Base-by-base conservation (phyloP, 2,113 vertebrate species). In the Notothenia coriiceps region DNA sequence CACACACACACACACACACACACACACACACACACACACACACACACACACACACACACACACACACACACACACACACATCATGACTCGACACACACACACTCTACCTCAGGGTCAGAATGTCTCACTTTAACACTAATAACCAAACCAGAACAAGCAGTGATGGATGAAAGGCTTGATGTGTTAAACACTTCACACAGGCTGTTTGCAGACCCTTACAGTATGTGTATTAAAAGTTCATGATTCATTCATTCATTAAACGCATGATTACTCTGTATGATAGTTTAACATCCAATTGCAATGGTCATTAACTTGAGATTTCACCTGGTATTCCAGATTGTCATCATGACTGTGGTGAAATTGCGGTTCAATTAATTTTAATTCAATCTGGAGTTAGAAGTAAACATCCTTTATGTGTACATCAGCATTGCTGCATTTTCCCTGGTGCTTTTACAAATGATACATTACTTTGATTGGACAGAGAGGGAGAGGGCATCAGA, bases 401-500 rank as follows among this genome's bases (percentile, higher is more conserved):
- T 5, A 20, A 68, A 29, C 2, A 10, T 52, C 0, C 4, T 20
- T n/a, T 43, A 40, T 59, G 14, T 3, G 2, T 5, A 10, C 35
- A 2, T 61, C 70, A 57, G 59, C 56, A 15, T 35, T 6, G 43
- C 62, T 55, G 20, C 10, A 40, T 20, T 13, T 10, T 22, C 35
- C n/a, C 14, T 25, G 67, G 22, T 7, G 0, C 11, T 8, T 47
- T 74, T 33, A 50, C 51, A 60, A 59, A 74, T 46, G 50, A 85
- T 47, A 50, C 87, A 83, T 86, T 81, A 81, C 66, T 69, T 86
- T 91, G 83, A 88, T 88, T 71, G 85, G 83, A 89, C 11, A 14
- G 55, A 68, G 56, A 50, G 25, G 4, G 50, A 62, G 72, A 43
- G 61, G 13, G 6, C 71, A 35, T 70, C 22, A 51, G 86, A 89